Evolutionary conservation across 2,888 invertebrate genomes (phyloP), one percentile per base, ranked within the genome.

Genomic region (Chrysolina haemoptera): DNA sequence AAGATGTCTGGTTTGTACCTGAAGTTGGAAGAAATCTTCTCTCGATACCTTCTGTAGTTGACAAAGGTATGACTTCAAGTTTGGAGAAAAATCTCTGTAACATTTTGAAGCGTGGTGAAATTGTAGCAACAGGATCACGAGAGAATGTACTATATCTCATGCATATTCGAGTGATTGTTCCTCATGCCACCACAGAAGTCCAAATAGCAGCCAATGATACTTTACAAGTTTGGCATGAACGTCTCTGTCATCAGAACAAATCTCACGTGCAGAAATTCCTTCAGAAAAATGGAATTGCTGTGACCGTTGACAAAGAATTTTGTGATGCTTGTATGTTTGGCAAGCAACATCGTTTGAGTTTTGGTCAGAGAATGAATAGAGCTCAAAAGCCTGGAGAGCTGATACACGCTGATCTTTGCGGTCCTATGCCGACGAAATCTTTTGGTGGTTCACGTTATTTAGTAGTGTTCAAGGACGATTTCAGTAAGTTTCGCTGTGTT

Each of bases 391-490:
- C 35, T 8, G 8, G 35, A 35, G 6, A 35, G 35, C 35, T 35
- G 35, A 35, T n/a, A n/a, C n/a, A n/a, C n/a, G n/a, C n/a, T n/a
- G n/a, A n/a, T 35, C 6, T 35, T 35, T 35, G 35, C 35, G 35
- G 35, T 35, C 35, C 35, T 35, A 35, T 35, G 55, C 70, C 2
- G 41, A 40, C 41, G 70, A 62, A 66, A 27, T 14, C 46, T 20
- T 40, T 16, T 27, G 40, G 62, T 3, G 67, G 59, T 16, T 22
- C 48, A 10, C 43, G 40, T 11, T 67, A 71, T 20, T 62, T 71
- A 27, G 48, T 71, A 20, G 48, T 68, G n/a, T 68, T 68, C 16
- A 68, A 73, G 46, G 64, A 73, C 53, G 73, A 73, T 43, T 73
- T 43, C 43, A 68, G 53, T 22, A 18, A 50, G 27, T 48, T 12